Base-by-base conservation (phyloP, 2,113 vertebrate genomes). In the Chionomys nivalis region DNA sequence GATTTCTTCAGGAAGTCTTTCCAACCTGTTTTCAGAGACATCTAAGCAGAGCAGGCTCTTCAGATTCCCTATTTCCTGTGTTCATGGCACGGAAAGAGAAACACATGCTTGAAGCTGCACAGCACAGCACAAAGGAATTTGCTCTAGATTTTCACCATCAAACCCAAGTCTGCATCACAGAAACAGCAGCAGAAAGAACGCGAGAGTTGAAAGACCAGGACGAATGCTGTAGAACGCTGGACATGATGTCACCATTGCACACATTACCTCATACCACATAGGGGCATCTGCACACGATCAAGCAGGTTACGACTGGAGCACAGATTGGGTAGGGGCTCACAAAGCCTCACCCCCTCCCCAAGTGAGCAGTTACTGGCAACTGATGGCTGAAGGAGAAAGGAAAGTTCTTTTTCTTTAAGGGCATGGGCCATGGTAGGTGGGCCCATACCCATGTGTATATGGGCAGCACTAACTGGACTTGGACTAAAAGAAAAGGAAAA, bases 1-100 rank as follows among this genome's bases (percentile, higher is more conserved):
- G 92, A 99, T 98, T 98, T 99, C 99, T 96, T 99, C 99, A 63
- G 99, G 99, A 97, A 99, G 99, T 96, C 97, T 98, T 98, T 99
- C 99, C 98, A 99, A 97, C 98, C 99, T 99, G 98, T 99, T 99
- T 98, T 99, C 99, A 10, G 99, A 99, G 90, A 99, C 99, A 98
- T 99, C 99, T 97, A 99, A 98, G 98, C 99, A 99, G 87, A 99
- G 97, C 96, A 99, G 98, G 98, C 98, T 99, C 98, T 99, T 99
- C 98, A 99, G 99, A 93, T 98, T 99, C 97, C 99, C 99, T 96
- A 99, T 98, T 98, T 99, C 99, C 99, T 99, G 87, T 0, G 14
- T 94, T 81, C 93, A 89, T 3, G 89, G 87, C 82, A 96, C 3
- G 68, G 65, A 94, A 95, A 95, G 86, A 96, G 83, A 96, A 91